phyloP scores from a whole-genome alignment of 2,888 invertebrate species.

The Chromoteleia sp. region DNA sequence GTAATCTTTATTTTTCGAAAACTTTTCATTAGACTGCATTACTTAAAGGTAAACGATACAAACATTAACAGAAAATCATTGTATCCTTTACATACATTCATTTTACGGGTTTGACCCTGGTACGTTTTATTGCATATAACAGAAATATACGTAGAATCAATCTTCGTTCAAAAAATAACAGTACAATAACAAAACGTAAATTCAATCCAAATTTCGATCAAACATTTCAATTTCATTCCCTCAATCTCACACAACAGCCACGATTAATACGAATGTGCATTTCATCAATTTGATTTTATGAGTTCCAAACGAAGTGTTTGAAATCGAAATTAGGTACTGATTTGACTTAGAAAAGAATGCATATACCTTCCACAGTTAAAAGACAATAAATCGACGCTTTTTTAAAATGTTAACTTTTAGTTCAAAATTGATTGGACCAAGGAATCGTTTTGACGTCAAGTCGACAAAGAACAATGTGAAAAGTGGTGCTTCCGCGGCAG shows the following conservation, averaged over 20 bases:
- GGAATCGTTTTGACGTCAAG: slow-evolving; percentile 64
- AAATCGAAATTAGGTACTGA: slow-evolving; percentile 54
- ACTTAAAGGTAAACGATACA: slow-evolving; percentile 69
- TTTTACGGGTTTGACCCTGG: slow-evolving; percentile 64
- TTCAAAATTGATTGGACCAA: slow-evolving; percentile 68
- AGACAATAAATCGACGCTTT: slow-evolving; percentile 63
- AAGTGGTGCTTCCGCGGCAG: slow-evolving; percentile 68
- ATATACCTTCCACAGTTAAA: slow-evolving; percentile 51
- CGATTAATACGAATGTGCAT: slow-evolving; percentile 13
- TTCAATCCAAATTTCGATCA: slow-evolving; percentile 60
- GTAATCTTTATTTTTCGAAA: slow-evolving; percentile 71
- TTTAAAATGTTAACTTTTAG: slow-evolving; percentile 48
- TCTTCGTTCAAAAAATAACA: slow-evolving; percentile 62
- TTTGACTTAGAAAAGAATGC: slow-evolving; percentile 62
- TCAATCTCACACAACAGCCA: neutral
- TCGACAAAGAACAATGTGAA: slow-evolving; percentile 67
- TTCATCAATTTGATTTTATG: slow-evolving; percentile 15
- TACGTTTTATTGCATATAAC: slow-evolving; percentile 66
- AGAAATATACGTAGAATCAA: slow-evolving; percentile 67
- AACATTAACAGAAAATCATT: slow-evolving; percentile 68
- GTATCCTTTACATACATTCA: slow-evolving; percentile 66
- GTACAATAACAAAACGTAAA: slow-evolving; percentile 67
- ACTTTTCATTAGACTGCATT: slow-evolving; percentile 69
- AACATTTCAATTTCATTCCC: slow-evolving; percentile 41
- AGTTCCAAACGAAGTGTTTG: slow-evolving; percentile 38